Evolutionary conservation across 1,140 invertebrate genomes (phyloP).

Genomic region (Saccostrea cuccullata): DNA sequence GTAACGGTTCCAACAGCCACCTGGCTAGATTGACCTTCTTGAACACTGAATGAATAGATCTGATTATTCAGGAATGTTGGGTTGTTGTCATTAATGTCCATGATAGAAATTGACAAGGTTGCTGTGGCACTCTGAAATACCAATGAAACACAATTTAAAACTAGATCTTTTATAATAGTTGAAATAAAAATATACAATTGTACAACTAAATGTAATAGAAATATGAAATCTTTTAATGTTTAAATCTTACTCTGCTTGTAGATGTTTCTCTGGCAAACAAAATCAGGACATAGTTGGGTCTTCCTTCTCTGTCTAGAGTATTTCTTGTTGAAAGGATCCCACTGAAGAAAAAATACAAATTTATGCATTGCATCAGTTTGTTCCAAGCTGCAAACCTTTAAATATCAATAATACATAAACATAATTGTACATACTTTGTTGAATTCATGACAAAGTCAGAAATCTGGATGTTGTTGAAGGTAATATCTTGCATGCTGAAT

Average conservation of each 20-base stretch:
- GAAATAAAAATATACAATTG: too few species aligned
- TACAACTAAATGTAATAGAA: too few species aligned
- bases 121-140: conserved; percentile 63
- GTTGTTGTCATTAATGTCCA: conserved; percentile 69
- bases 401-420: neutral
- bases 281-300: conserved; percentile 15
- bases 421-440: conserved; percentile 44
- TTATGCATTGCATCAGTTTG: neutral
- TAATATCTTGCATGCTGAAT: conserved; percentile 44
- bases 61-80: conserved; percentile 58
- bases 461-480: conserved; percentile 29
- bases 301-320: conserved; percentile 55
- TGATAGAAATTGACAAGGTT: conserved; percentile 62
- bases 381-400: neutral
- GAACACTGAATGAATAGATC: conserved; percentile 58
- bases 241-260: conserved; percentile 26
- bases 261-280: conserved; percentile 29
- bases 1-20: conserved; percentile 59
- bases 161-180: too few species aligned
- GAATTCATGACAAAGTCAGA: conserved; percentile 43
- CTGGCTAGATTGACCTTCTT: conserved; percentile 57
- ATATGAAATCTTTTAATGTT: neutral
- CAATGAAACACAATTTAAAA: neutral
- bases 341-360: conserved; percentile 47
- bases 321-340: conserved; percentile 48